A percentile compares a stretch with the other conserved stretches of the same genome.
Evolutionary conservation across 2,797 vertebrate species (phyloP).

Genomic region (Masticophis lateralis): DNA sequence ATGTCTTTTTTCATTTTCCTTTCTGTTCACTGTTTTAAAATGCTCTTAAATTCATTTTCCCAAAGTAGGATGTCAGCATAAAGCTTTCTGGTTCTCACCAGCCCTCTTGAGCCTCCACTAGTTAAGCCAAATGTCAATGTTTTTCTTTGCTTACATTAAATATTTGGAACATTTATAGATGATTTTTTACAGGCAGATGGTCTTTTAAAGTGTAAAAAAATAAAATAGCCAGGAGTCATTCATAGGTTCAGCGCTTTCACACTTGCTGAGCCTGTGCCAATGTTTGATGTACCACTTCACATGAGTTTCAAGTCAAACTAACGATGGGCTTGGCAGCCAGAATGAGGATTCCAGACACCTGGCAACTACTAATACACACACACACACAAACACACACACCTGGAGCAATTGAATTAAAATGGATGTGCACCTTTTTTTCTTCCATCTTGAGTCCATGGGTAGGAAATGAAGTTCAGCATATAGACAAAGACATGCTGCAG

Average conservation of each 20-base stretch:
- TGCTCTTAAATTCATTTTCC: background rate
- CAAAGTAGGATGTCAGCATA: slow-evolving; percentile 20
- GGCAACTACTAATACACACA: slow-evolving; percentile 37
- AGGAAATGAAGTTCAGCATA: background rate
- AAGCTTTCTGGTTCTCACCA: background rate
- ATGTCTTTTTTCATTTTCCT: background rate
- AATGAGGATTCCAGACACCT: slow-evolving; percentile 51
- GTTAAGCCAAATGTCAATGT: slow-evolving; percentile 18
- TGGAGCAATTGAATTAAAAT: slow-evolving; percentile 40
- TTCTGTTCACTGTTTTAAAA: slow-evolving; percentile 12
- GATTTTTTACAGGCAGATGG: slow-evolving; percentile 58
- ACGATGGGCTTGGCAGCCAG: slow-evolving; percentile 57
- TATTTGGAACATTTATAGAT: slow-evolving; percentile 26
- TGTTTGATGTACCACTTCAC: slow-evolving; percentile 73
- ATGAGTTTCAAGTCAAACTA: slow-evolving; percentile 62
- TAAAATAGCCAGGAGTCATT: slow-evolving; percentile 44
- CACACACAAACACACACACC: slow-evolving; percentile 34
- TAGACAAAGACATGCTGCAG: background rate
- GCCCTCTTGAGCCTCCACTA: background rate
- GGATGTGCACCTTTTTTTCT: background rate
- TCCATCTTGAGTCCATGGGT: background rate
- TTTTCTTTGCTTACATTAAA: slow-evolving; percentile 26
- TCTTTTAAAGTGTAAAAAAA: slow-evolving; percentile 3
- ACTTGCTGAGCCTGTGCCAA: slow-evolving; percentile 57
- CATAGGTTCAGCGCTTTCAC: slow-evolving; percentile 21